Evolutionary conservation across 2,797 vertebrate genomes (phyloP), one percentile per base, ranked within the genome.

Genomic region (Linurgus olivaceus): DNA sequence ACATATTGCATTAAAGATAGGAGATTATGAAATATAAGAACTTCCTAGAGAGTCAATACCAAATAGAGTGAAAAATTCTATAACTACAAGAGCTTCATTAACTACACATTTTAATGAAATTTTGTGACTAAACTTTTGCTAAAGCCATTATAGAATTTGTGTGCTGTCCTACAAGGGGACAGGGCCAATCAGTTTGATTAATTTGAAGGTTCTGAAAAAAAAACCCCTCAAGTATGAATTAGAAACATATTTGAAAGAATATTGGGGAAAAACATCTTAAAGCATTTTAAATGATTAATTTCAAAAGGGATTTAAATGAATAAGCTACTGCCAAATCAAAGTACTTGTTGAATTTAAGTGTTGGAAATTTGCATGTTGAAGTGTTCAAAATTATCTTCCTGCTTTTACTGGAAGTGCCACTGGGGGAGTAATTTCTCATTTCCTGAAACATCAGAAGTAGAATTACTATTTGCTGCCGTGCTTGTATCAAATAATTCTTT

Each of bases 381-480:
- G 73, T 91, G 73, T 88, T 85, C 26, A 10, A 92, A 95, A 95
- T 96, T 68, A 83, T 96, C 59, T 63, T 91, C 90, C 38, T 72
- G 80, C 67, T 90, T 87, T 66, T 94, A 91, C 73, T 88, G 61
- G 72, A 90, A 96, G 74, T 81, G 90, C 76, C 62, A 38, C 81
- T 90, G 70, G 26, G 89, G 90, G 88, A 95, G 84, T 93, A 0
- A 59, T 91, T 93, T 90, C 95, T 96, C 90, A 91, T 95, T 91
- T 95, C 88, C 92, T 94, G 88, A 94, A 93, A 77, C 40, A 87
- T 88, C 80, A 89, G 62, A 78, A 85, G 63, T 80, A 74, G 80
- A 90, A 91, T 92, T 96, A 88, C 50, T 96, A 61, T 86, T 96
- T 92, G 65, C 74, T 81, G 85, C 42, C 84, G 73, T 90, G 84